These are phyloP conservation scores for Adelges cooleyi DNA, from an alignment of 1,140 invertebrate genomes.

Conservation along the genomic window DNA sequence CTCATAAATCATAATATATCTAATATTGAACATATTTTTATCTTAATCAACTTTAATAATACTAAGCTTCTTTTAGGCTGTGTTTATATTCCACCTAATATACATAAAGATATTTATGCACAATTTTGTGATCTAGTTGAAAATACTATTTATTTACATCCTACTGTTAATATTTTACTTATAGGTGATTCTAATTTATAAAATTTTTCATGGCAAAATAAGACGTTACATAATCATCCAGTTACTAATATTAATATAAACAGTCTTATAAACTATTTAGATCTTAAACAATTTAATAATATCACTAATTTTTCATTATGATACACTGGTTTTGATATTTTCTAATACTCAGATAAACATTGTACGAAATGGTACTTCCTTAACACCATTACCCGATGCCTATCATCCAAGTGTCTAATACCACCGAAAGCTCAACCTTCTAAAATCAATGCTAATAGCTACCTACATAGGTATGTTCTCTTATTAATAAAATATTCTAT, in stretches of 20 bases:
- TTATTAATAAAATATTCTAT: too few species aligned
- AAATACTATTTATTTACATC: not conserved
- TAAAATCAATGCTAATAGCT: too few species aligned
- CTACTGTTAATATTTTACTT: not conserved
- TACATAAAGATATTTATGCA: not conserved
- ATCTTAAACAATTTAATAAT: not conserved
- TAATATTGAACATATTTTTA: not conserved
- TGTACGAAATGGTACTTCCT: not conserved
- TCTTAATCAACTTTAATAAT: not conserved
- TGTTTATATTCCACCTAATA: slow-evolving; percentile 1
- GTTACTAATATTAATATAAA: not conserved
- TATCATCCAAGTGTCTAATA: not conserved
- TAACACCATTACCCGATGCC: not conserved
- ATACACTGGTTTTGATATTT: not conserved
- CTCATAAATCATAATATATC: not conserved
- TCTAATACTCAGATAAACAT: not conserved
- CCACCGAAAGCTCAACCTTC: not conserved
- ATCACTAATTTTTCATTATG: not conserved
- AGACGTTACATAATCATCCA: not conserved
- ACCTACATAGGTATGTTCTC: too few species aligned
- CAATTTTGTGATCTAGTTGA: not conserved
- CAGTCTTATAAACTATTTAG: not conserved
- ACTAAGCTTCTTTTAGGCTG: not conserved
- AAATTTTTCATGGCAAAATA: not conserved
- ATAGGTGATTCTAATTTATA: not conserved